Evolutionary conservation across 2,888 invertebrate species (phyloP).

Genomic region (Pimpla rufipes): DNA sequence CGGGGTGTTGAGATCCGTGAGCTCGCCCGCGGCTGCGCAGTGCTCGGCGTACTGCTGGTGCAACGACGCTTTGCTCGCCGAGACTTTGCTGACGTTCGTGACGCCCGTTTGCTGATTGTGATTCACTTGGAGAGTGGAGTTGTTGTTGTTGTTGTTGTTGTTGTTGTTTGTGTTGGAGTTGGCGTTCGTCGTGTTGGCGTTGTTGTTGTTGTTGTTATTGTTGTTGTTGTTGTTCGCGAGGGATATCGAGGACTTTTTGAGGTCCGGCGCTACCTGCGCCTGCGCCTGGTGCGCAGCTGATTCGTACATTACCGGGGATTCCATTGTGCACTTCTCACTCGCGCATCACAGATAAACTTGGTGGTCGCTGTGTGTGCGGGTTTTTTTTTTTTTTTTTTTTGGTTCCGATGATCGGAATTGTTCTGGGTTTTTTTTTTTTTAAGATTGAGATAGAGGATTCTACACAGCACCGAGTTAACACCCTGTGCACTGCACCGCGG

Average conservation of each 20-base stretch:
- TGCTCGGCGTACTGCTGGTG: conserved; percentile 92
- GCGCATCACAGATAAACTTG: conserved; percentile 78
- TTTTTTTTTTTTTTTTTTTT: conserved; percentile 19
- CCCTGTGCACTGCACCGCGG: background rate
- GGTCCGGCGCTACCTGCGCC: conserved; percentile 86
- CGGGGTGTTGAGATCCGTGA: conserved; percentile 95
- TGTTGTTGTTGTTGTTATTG: conserved; percentile 75
- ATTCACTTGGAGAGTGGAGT: conserved; percentile 85
- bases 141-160: conserved; percentile 84
- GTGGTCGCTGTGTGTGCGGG: background rate
- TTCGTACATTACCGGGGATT: conserved; percentile 96
- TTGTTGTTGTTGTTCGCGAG: conserved; percentile 85
- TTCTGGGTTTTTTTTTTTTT: background rate
- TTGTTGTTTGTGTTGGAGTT: conserved; percentile 82
- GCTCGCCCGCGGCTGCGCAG: conserved; percentile 88
- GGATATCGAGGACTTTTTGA: conserved; percentile 87
- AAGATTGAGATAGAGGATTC: background rate
- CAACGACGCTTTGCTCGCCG: conserved; percentile 88
- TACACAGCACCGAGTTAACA: conserved; percentile 16
- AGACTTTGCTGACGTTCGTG: conserved; percentile 83
- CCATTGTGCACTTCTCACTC: conserved; percentile 87
- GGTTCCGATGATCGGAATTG: background rate
- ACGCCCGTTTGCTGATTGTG: conserved; percentile 87
- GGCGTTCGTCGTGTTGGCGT: conserved; percentile 84
- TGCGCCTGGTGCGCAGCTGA: conserved; percentile 87